phyloP scores from a whole-genome alignment of 2,797 vertebrate species.

The Linurgus olivaceus region DNA sequence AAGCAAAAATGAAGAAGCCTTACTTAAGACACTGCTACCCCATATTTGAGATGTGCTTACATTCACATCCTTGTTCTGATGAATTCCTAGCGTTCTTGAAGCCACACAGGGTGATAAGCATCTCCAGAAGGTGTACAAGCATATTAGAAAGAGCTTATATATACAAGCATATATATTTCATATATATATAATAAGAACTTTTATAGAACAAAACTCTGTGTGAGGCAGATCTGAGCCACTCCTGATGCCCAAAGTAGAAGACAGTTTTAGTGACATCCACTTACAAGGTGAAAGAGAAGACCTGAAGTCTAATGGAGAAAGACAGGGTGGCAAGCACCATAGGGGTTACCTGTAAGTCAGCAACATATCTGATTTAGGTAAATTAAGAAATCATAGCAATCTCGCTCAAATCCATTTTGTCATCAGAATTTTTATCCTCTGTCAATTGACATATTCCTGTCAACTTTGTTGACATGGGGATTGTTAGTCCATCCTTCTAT shows the following conservation, averaged over 20 bases:
- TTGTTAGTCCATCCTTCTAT: not conserved
- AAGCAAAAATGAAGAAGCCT: not conserved
- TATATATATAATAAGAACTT: not conserved
- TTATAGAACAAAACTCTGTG: not conserved
- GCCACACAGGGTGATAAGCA: not conserved
- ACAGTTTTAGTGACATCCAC: not conserved
- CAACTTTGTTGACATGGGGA: not conserved
- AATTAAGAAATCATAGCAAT: not conserved
- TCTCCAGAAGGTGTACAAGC: not conserved
- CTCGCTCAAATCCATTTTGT: not conserved
- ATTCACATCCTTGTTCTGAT: not conserved
- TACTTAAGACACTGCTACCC: not conserved
- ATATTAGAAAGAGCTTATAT: not conserved
- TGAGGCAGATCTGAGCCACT: not conserved
- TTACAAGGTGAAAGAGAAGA: not conserved
- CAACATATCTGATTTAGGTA: fast-evolving
- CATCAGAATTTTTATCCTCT: not conserved
- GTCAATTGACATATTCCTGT: not conserved
- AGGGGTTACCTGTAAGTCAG: not conserved
- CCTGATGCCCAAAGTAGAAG: not conserved
- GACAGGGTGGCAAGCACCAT: not conserved
- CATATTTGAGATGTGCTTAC: not conserved
- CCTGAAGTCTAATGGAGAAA: not conserved
- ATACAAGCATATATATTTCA: not conserved
- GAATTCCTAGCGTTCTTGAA: not conserved